Evolutionary conservation across 2,113 vertebrate genomes (phyloP), one percentile per base, ranked within the genome.

Genomic region (Clarias gariepinus): DNA sequence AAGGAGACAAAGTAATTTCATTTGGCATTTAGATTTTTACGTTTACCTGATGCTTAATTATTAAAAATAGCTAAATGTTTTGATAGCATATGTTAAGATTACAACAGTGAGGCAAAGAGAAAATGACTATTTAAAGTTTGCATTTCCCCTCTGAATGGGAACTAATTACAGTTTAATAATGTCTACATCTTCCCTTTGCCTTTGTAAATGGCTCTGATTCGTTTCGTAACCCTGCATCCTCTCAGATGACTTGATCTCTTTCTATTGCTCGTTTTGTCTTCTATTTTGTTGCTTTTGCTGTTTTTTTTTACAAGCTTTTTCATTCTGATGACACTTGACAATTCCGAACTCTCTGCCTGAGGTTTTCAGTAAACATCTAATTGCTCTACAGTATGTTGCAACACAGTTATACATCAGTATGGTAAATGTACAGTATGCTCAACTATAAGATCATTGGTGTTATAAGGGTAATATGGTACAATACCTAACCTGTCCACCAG

Each of bases 101-200:
- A 60, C 23, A 30, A 60, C 2, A 60, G 3, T 23, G 15, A 33
- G 53, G 28, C 13, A 18, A n/a, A 77, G 47, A 74, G 36, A 74
- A 52, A 52, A 13, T 25, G 73, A 76, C 73, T 52, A 23, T n/a
- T 76, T n/a, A 25, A 79, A 21, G 30, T 81, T 36, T 80, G 78
- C 21, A 58, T 81, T 61, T 61, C 78, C 78, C 78, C 61, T 25
- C 78, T 25, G 78, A 81, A 61, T 41, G 57, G 23, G 18, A 61
- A 61, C 57, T 81, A 81, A 81, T 81, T 81, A 41, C 78, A 81
- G 19, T 81, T 81, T 81, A 81, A 81, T 81, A 61, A 41, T 30
- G 25, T 79, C 11, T 21, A 30, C 9, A 9, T 61, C 18, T 80
- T 12, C 55, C 33, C 30, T 60, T 78, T 79, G 52, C 77, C 28